Evolutionary conservation across 2,113 vertebrate species (phyloP).

Genomic region (Tapirus terrestris): DNA sequence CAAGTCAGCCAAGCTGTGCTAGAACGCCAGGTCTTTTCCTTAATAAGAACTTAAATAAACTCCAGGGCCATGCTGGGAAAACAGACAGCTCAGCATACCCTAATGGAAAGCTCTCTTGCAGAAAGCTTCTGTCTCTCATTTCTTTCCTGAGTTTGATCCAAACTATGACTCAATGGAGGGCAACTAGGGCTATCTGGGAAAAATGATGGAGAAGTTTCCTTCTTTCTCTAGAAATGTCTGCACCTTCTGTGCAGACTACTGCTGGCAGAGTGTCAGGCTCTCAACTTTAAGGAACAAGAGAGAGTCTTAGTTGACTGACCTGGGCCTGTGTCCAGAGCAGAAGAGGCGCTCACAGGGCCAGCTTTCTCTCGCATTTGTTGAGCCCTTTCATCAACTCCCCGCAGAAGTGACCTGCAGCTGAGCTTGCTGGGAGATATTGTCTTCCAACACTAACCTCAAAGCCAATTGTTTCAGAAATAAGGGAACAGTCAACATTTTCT

Average conservation of each 20-base stretch:
- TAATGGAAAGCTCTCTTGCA: not conserved
- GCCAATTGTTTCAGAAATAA: constrained; percentile 19
- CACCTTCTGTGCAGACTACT: not conserved
- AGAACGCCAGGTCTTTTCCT: constrained; percentile 28
- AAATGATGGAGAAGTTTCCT: constrained; percentile 17
- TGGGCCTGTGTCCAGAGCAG: not conserved
- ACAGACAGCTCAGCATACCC: not conserved
- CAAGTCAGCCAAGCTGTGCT: not conserved
- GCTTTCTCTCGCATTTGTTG: not conserved
- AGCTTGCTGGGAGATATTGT: not conserved
- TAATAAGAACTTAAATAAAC: constrained; percentile 61
- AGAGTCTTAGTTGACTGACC: not conserved
- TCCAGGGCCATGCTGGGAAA: constrained; percentile 32
- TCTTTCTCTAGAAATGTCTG: constrained; percentile 3
- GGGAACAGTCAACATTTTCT: not conserved
- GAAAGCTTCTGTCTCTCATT: constrained; percentile 23
- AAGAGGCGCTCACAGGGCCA: not conserved
- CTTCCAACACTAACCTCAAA: not conserved
- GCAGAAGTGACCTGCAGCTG: not conserved
- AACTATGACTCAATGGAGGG: constrained; percentile 48
- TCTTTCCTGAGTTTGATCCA: not conserved
- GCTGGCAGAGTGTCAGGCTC: not conserved
- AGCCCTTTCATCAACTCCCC: not conserved
- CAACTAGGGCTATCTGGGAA: constrained; percentile 28
- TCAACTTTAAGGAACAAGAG: not conserved